phyloP scores from a whole-genome alignment of 2,797 vertebrate genomes.

The Prionace glauca region DNA sequence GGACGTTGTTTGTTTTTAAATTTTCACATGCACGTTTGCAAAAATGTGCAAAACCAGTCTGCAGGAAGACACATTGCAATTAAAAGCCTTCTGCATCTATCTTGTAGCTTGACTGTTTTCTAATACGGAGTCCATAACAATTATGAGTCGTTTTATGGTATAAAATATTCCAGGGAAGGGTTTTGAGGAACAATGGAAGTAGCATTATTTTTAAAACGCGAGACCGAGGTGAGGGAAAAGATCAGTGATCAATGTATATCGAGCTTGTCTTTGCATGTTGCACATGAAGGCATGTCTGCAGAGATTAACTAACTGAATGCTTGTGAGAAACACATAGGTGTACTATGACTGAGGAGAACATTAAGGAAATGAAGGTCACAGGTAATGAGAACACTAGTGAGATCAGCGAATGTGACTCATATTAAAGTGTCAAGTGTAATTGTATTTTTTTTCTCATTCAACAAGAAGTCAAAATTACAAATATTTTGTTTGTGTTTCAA shows the following conservation, averaged over 20 bases:
- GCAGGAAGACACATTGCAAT: neutral
- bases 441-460: neutral
- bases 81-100: neutral
- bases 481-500: neutral
- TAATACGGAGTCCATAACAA: neutral
- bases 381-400: neutral
- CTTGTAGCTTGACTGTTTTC: neutral
- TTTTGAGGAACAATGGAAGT: neutral
- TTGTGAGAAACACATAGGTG: neutral
- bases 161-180: neutral
- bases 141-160: neutral
- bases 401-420: neutral
- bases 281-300: neutral
- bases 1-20: neutral
- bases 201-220: neutral
- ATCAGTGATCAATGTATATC: neutral
- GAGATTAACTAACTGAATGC: neutral
- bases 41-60: neutral
- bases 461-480: neutral
- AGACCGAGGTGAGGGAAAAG: neutral
- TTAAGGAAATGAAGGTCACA: slow-evolving; percentile 6
- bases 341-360: neutral
- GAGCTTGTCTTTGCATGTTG: neutral
- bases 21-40: neutral
- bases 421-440: neutral